Evolutionary conservation across 2,113 vertebrate species (phyloP).

Genomic region (Marmota monax): DNA sequence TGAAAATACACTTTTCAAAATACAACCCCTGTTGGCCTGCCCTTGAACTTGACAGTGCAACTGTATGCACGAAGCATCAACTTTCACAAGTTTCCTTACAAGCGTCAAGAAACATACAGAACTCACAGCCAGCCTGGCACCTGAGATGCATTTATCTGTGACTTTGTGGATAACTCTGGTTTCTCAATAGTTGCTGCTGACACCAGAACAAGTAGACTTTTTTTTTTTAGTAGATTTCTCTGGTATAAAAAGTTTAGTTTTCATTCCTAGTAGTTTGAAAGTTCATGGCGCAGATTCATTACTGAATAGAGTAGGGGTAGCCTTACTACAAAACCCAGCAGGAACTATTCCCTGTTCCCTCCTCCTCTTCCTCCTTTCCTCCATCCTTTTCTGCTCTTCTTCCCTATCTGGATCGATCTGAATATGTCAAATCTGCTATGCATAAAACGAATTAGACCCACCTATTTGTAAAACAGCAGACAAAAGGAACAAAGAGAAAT

Average conservation of each 20-base stretch:
- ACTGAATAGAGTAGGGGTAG: not conserved
- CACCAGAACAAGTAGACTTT: not conserved
- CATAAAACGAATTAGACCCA: not conserved
- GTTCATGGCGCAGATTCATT: not conserved
- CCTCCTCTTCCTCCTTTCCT: not conserved
- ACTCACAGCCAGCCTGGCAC: not conserved
- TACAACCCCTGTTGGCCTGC: not conserved
- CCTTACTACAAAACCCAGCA: not conserved
- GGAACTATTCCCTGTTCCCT: not conserved
- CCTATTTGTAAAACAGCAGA: not conserved
- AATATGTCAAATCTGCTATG: not conserved
- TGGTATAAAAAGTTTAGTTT: not conserved
- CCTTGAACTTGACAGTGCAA: not conserved
- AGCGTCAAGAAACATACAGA: not conserved
- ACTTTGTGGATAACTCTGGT: not conserved
- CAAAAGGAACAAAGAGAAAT: not conserved
- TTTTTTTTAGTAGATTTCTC: not conserved
- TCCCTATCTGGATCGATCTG: not conserved
- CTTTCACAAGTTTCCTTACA: not conserved
- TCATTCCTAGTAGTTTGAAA: not conserved
- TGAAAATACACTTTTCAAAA: not conserved
- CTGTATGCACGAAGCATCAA: not conserved
- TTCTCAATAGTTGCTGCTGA: not conserved
- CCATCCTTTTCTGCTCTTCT: not conserved
- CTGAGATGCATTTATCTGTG: rapidly evolving